Base-by-base conservation (phyloP, 2,888 invertebrate species). In the Acanthosepion pharaonis region DNA sequence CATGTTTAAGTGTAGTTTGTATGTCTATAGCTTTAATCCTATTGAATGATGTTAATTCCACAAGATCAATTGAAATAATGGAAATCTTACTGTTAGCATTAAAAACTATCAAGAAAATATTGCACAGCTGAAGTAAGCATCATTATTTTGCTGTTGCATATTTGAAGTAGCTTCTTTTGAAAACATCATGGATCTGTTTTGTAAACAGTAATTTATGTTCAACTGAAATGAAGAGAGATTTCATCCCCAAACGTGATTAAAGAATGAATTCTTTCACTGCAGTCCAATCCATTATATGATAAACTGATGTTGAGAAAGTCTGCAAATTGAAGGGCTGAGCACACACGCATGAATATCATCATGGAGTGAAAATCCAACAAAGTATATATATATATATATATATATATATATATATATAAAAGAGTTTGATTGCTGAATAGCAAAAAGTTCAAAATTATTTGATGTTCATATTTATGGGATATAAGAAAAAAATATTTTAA, bases 221-320 rank as follows among this genome's bases (percentile, higher is more conserved):
- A 78, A 78, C 78, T 78, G 78, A 78, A 78, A 78, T 78, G n/a
- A 78, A 78, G n/a, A 78, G n/a, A 78, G 78, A 15, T n/a, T 78
- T 78, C 78, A 33, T 78, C 18, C 78, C 78, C 78, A n/a, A 78
- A 78, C 33, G 5, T 33, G n/a, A n/a, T n/a, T n/a, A 78, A n/a
- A 78, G 18, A 78, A 78, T 59, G 59, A 59, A 59, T 59, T 59
- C 23, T 6, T 59, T 59, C 59, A 59, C 23, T 59, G 59, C 59
- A 59, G 59, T 59, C 59, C 59, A 59, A 23, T 59, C 59, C 23
- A 5, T 59, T 59, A 59, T 59, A 59, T 23, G 59, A 78, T n/a
- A 33, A n/a, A n/a, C n/a, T 78, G 78, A 78, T 3, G n/a, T 78
- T 78, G 78, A 78, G n/a, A 78, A 78, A 78, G 78, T 78, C 78